phyloP scores from a whole-genome alignment of 2,797 vertebrate genomes.

The Nannoperca obscura region DNA sequence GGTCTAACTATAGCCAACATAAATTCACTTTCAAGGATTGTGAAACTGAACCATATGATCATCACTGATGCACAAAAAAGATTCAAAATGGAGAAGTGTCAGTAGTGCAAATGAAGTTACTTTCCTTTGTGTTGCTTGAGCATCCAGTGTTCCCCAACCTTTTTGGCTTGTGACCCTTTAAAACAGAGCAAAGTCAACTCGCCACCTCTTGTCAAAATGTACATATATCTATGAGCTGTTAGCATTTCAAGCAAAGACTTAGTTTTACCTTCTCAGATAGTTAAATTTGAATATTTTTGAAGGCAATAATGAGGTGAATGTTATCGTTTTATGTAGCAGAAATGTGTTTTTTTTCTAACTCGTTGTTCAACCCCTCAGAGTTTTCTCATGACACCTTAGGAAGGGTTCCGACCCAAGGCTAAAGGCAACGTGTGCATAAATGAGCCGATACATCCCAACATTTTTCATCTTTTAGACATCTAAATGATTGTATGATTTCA shows the following conservation, averaged over 20 bases:
- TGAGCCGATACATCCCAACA: background rate
- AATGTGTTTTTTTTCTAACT: background rate
- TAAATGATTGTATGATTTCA: background rate
- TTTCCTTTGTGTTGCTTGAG: background rate
- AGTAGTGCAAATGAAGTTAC: background rate
- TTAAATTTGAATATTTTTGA: background rate
- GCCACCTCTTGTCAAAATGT: background rate
- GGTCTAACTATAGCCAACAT: constrained; percentile 28
- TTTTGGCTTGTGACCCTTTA: background rate
- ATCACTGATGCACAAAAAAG: background rate
- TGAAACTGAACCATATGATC: constrained; percentile 1
- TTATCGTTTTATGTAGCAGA: background rate
- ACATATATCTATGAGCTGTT: background rate
- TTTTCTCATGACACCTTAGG: background rate
- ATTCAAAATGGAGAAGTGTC: background rate
- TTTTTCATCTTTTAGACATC: background rate
- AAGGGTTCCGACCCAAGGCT: background rate
- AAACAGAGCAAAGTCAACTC: background rate
- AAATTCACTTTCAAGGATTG: constrained; percentile 18
- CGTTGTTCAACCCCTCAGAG: background rate
- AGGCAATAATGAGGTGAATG: background rate
- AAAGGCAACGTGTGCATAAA: background rate
- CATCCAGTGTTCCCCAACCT: background rate
- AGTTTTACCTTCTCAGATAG: background rate
- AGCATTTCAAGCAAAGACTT: background rate